Conservation (phyloP, 2,797 vertebrate species). For the Typhlichthys subterraneus region DNA sequence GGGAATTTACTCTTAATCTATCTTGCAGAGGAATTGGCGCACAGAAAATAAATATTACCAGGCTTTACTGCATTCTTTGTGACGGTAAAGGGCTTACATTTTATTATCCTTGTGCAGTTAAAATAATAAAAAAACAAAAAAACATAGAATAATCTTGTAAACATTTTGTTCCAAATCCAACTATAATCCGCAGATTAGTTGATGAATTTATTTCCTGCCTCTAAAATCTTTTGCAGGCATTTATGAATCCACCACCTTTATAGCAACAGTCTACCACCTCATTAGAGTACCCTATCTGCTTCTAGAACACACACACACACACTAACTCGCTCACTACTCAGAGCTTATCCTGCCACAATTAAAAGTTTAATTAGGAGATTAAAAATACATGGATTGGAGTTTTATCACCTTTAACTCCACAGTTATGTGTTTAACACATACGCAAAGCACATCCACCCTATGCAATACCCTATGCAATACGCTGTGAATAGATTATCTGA, state of each 20-base stretch:
- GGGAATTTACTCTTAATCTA: constrained; percentile 72
- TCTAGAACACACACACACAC: constrained; percentile 35
- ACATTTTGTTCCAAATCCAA: constrained; percentile 68
- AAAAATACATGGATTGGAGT: constrained; percentile 77
- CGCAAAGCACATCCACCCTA: constrained; percentile 54
- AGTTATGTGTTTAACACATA: constrained; percentile 75
- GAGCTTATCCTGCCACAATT: constrained; percentile 80
- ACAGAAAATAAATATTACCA: constrained; percentile 39
- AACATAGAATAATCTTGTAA: constrained; percentile 61
- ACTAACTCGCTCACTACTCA: constrained; percentile 32
- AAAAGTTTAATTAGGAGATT: constrained; percentile 86
- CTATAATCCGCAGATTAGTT: constrained; percentile 76
- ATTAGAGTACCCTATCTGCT: constrained; percentile 59
- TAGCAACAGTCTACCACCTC: constrained; percentile 63
- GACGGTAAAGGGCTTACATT: constrained; percentile 60
- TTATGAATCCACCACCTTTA: constrained; percentile 68
- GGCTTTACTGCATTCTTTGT: constrained; percentile 30
- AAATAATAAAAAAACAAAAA: neutral
- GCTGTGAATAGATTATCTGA: constrained; percentile 67
- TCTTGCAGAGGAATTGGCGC: constrained; percentile 70
- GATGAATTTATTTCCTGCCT: constrained; percentile 72
- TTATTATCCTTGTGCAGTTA: constrained; percentile 73
- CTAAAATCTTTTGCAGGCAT: constrained; percentile 67
- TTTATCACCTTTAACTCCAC: constrained; percentile 78
- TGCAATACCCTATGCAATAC: constrained; percentile 61